Conservation (phyloP, 2,113 vertebrate genomes). For the Onychostoma macrolepis region DNA sequence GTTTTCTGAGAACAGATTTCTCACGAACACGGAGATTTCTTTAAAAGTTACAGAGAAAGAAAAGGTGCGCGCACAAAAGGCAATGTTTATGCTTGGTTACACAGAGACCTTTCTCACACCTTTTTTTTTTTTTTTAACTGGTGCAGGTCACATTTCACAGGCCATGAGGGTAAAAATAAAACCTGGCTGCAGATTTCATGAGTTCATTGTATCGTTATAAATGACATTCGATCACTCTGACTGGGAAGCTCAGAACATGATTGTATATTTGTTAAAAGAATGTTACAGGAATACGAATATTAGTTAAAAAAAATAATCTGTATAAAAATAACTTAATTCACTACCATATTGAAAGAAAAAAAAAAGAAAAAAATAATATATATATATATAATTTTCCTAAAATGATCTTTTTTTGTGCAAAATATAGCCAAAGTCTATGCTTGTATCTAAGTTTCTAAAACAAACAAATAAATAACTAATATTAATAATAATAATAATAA, state of each 20-base stretch:
- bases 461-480: too few species aligned
- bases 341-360: not conserved
- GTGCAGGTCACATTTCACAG: conserved; percentile 18
- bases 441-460: too few species aligned
- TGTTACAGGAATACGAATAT: not conserved
- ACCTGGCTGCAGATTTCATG: conserved; percentile 9
- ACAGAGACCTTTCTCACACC: conserved; percentile 25
- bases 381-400: too few species aligned
- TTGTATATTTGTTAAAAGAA: not conserved
- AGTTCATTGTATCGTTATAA: conserved; percentile 9
- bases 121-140: too few species aligned
- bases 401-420: too few species aligned
- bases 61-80: not conserved
- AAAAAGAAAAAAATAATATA: too few species aligned
- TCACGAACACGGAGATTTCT: not conserved
- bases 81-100: conserved; percentile 1
- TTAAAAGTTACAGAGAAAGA: conserved; percentile 16
- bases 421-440: too few species aligned
- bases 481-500: too few species aligned
- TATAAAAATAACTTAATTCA: not conserved
- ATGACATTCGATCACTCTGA: not conserved
- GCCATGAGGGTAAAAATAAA: conserved; percentile 27
- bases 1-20: not conserved
- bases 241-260: not conserved
- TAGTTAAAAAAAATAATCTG: not conserved